Conservation (phyloP, 2,113 vertebrate genomes). For the Anguilla japonica region DNA sequence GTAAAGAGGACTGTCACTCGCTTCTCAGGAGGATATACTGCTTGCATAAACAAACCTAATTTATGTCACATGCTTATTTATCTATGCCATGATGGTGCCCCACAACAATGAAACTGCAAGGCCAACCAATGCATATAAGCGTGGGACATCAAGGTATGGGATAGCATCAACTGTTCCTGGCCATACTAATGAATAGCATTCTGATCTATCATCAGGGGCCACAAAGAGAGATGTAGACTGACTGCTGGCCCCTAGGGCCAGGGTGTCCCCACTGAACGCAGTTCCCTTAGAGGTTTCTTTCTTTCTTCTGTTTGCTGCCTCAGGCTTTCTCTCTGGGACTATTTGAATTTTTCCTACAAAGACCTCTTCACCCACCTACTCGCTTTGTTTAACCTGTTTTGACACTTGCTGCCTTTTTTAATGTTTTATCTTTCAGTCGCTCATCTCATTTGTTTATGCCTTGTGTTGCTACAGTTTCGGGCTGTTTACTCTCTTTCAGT, state of each 20-base stretch:
- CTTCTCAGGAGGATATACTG: constrained; percentile 1
- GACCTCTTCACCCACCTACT: background rate
- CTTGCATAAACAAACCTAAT: background rate
- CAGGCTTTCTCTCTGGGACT: background rate
- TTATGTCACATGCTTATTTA: background rate
- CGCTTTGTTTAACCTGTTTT: background rate
- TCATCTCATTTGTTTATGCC: background rate
- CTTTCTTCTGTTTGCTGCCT: background rate
- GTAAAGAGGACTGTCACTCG: background rate
- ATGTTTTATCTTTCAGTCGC: background rate
- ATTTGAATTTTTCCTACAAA: background rate
- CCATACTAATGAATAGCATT: background rate
- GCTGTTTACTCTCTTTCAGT: background rate
- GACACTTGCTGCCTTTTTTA: background rate
- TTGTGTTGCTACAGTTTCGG: background rate
- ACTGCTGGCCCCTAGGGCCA: background rate
- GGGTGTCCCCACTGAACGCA: background rate
- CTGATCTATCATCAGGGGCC: background rate
- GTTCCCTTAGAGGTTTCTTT: background rate
- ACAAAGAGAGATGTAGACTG: background rate
- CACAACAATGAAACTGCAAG: background rate
- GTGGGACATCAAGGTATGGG: background rate
- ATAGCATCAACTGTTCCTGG: background rate
- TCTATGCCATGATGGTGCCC: background rate
- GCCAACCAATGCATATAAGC: background rate